Conservation (phyloP, 2,113 vertebrate genomes). For the Channa maculata region DNA sequence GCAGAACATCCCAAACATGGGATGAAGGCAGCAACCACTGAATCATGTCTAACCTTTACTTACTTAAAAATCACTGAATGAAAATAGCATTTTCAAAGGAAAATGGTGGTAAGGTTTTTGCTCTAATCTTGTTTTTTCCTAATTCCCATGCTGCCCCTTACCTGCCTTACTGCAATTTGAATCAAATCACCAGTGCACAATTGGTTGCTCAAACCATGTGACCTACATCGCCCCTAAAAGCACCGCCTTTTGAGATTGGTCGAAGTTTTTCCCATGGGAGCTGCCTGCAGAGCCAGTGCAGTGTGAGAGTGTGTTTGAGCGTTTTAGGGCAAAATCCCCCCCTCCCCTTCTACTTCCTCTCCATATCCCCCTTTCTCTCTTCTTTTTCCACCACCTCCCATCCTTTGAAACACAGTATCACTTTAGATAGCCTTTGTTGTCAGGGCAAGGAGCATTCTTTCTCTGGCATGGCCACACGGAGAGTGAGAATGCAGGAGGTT, state of each 20-base stretch:
- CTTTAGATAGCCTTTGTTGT: constrained; percentile 81
- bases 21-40: constrained; percentile 28
- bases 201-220: constrained; percentile 80
- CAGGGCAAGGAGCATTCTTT: constrained; percentile 71
- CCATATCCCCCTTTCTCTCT: constrained; percentile 61
- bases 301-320: constrained; percentile 47
- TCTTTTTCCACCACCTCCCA: constrained; percentile 67
- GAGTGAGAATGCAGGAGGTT: constrained; percentile 68
- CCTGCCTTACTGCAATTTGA: constrained; percentile 84
- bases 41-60: constrained; percentile 29
- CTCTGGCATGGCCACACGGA: constrained; percentile 65
- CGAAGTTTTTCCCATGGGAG: constrained; percentile 87
- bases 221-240: constrained; percentile 68
- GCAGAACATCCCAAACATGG: constrained; percentile 13
- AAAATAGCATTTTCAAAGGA: constrained; percentile 45
- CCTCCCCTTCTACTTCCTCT: constrained; percentile 58
- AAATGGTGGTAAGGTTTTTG: constrained; percentile 24
- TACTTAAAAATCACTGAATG: constrained; percentile 27
- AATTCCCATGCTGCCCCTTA: constrained; percentile 82
- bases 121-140: constrained; percentile 29
- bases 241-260: constrained; percentile 72
- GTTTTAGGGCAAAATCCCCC: constrained; percentile 57
- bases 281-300: constrained; percentile 64
- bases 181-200: constrained; percentile 78
- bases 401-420: constrained; percentile 81